Percentiles rank a stretch among this genome's conserved stretches.
These are phyloP conservation scores for Gymnoscelis rufifasciata DNA, from an alignment of 2,888 invertebrate genomes.

Conservation along the genomic window DNA sequence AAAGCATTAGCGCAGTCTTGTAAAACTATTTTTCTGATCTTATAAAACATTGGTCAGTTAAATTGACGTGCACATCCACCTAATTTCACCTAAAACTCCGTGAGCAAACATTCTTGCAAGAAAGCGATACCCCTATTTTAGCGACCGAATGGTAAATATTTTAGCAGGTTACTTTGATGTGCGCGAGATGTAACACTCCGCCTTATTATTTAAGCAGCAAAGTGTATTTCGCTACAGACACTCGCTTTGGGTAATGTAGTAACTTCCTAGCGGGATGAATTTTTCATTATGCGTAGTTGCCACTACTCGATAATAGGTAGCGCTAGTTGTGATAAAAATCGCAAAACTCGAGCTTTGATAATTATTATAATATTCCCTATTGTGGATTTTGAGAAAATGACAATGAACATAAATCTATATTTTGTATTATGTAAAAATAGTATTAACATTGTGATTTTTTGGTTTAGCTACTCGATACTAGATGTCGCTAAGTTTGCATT, in stretches of 20 bases:
- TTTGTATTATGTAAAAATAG: too few species aligned
- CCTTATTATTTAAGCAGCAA: slow-evolving; percentile 31
- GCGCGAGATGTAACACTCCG: slow-evolving; percentile 32
- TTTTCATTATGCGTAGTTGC: slow-evolving; percentile 44
- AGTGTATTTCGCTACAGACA: slow-evolving; percentile 36
- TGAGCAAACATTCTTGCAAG: slow-evolving; percentile 33
- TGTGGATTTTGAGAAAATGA: too few species aligned
- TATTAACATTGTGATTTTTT: too few species aligned
- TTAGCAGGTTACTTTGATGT: slow-evolving; percentile 49
- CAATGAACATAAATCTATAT: too few species aligned
- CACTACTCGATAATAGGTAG: slow-evolving; percentile 33
- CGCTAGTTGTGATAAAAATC: background rate
- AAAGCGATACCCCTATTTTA: slow-evolving; percentile 52
- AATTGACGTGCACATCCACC: too few species aligned
- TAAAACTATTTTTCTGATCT: too few species aligned
- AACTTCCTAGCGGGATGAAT: slow-evolving; percentile 61
- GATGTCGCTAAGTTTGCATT: slow-evolving; percentile 15
- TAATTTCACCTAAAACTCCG: too few species aligned
- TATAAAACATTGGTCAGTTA: too few species aligned
- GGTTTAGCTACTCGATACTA: slow-evolving; percentile 18
- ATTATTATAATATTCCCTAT: background rate
- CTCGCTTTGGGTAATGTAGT: slow-evolving; percentile 50
- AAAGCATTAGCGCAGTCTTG: too few species aligned
- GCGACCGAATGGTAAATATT: slow-evolving; percentile 57
- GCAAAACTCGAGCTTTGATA: background rate